These are phyloP conservation scores for Agrilus mali DNA, from an alignment of 2,888 invertebrate genomes.

Conservation along the genomic window DNA sequence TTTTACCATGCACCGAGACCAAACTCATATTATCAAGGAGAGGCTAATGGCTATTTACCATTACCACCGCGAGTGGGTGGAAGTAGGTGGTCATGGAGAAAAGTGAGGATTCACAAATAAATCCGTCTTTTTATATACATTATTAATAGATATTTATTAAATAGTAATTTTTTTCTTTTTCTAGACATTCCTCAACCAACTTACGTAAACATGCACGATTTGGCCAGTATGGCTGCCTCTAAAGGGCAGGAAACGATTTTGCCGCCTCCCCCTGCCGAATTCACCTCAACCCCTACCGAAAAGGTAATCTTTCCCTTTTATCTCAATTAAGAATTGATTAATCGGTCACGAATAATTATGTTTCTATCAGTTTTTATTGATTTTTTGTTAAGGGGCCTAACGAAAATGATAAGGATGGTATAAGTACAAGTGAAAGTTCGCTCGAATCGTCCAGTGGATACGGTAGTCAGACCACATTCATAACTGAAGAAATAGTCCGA, in stretches of 20 bases:
- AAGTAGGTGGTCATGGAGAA: too few species aligned
- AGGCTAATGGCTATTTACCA: too few species aligned
- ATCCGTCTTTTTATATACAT: too few species aligned
- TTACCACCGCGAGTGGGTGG: too few species aligned
- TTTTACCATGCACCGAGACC: too few species aligned
- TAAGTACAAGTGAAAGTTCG: conserved; percentile 61
- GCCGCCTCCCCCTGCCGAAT: conserved; percentile 43
- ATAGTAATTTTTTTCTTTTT: conserved; percentile 15
- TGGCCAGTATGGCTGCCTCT: conserved; percentile 69
- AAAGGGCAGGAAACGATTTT: conserved; percentile 52
- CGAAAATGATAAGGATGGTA: conserved; percentile 39
- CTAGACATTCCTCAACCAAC: conserved; percentile 58
- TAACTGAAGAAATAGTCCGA: conserved; percentile 37
- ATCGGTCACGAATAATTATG: neutral
- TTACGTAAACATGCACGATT: conserved; percentile 86
- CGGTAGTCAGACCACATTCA: conserved; percentile 63
- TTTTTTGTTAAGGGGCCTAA: conserved; percentile 14
- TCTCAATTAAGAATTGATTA: neutral
- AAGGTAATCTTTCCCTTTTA: conserved; percentile 32
- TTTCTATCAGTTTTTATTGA: neutral
- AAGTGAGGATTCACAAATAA: too few species aligned
- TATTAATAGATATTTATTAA: too few species aligned
- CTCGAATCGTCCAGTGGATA: conserved; percentile 66
- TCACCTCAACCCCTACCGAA: conserved; percentile 30
- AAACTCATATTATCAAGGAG: too few species aligned